Evolutionary conservation across 2,113 vertebrate genomes (phyloP).

Genomic region (Tachycineta bicolor): DNA sequence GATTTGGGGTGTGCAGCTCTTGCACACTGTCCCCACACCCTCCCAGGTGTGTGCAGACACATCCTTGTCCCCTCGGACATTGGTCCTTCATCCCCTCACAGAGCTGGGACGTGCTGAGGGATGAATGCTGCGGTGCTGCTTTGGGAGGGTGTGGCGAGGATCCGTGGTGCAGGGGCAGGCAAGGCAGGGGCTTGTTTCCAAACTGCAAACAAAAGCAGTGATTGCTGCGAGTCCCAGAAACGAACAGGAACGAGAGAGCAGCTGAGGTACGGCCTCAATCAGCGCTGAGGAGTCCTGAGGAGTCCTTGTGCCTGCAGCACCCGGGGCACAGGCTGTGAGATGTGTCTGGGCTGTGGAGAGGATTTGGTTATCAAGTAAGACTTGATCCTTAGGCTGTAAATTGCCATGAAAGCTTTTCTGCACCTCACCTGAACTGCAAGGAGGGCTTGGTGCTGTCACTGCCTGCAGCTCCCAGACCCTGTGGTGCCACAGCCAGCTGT

Average conservation of each 20-base stretch:
- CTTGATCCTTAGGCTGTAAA: not conserved
- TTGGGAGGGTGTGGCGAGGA: rapidly evolving
- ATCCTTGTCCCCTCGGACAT: not conserved
- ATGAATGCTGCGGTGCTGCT: too few species aligned
- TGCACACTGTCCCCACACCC: too few species aligned
- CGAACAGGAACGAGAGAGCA: not conserved
- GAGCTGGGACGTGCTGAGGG: rapidly evolving
- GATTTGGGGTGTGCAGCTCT: not conserved
- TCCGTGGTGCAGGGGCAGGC: rapidly evolving
- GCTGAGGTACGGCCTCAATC: not conserved
- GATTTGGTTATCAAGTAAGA: not conserved
- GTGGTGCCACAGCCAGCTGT: not conserved
- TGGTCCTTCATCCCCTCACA: not conserved
- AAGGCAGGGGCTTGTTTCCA: not conserved
- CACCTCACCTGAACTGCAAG: rapidly evolving
- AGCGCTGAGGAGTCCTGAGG: not conserved
- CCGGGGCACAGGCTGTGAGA: not conserved
- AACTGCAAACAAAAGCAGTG: not conserved
- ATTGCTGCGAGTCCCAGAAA: not conserved
- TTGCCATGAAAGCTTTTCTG: not conserved
- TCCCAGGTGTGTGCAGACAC: not conserved
- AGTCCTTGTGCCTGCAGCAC: not conserved
- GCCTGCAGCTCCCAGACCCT: not conserved
- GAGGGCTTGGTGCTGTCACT: not conserved
- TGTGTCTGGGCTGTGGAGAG: not conserved